Conservation (phyloP, 2,113 vertebrate species). For the Galeopterus variegatus region DNA sequence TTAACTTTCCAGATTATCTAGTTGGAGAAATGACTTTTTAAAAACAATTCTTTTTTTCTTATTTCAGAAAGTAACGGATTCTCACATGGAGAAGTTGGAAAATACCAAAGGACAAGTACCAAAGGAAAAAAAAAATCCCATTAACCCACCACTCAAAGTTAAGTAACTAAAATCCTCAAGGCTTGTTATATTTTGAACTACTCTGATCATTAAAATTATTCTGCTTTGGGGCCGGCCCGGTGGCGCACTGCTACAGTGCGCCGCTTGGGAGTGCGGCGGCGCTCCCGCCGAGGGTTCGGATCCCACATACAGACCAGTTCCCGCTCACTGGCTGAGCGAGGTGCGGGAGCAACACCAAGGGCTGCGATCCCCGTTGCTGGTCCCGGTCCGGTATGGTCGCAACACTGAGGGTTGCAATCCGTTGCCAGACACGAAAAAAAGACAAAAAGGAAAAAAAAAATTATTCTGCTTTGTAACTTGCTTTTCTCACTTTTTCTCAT, state of each 20-base stretch:
- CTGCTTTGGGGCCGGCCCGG: too few species aligned
- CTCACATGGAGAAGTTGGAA: neutral
- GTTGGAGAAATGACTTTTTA: slow-evolving; percentile 11
- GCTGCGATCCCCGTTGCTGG: too few species aligned
- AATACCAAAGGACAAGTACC: neutral
- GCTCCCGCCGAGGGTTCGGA: too few species aligned
- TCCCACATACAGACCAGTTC: too few species aligned
- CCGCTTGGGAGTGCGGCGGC: too few species aligned
- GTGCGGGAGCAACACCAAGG: too few species aligned
- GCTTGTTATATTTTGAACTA: neutral
- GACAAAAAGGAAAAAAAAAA: too few species aligned
- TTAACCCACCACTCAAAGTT: neutral
- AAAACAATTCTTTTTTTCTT: neutral
- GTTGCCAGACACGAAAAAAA: too few species aligned
- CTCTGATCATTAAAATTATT: neutral
- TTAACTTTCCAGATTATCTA: neutral
- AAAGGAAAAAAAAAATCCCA: neutral
- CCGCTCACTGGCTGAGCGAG: too few species aligned
- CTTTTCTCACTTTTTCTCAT: neutral
- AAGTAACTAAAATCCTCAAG: neutral
- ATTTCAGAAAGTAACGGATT: neutral
- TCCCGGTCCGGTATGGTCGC: too few species aligned
- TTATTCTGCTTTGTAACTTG: neutral
- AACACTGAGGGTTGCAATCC: too few species aligned
- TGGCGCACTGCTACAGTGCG: too few species aligned